Evolutionary conservation across 2,888 invertebrate species (phyloP).

Genomic region (Chrysotoxum bicinctum): DNA sequence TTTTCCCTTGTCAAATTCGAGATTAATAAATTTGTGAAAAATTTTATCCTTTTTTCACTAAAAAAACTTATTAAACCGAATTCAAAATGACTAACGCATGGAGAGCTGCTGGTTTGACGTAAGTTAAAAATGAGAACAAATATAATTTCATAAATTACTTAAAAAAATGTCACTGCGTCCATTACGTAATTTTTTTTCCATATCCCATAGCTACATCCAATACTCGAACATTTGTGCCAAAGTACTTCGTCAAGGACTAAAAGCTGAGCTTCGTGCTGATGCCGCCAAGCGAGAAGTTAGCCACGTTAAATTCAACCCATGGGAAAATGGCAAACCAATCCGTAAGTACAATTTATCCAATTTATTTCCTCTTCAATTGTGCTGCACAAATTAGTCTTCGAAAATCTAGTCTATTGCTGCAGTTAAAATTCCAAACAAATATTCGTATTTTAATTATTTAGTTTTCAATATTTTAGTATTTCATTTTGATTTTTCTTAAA

Average conservation of each 20-base stretch:
- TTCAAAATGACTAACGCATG: slow-evolving; percentile 87
- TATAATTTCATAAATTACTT: neutral
- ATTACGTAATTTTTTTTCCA: slow-evolving; percentile 59
- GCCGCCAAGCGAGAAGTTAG: slow-evolving; percentile 89
- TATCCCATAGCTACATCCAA: slow-evolving; percentile 91
- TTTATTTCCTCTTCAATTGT: neutral
- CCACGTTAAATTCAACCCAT: slow-evolving; percentile 91
- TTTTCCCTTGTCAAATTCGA: slow-evolving; percentile 11
- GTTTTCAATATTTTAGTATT: slow-evolving; percentile 10
- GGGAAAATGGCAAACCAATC: slow-evolving; percentile 93
- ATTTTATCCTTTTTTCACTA: slow-evolving; percentile 7
- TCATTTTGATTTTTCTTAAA: slow-evolving; percentile 42
- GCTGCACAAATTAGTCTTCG: neutral
- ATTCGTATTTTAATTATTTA: no score
- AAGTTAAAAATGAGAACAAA: slow-evolving; percentile 80
- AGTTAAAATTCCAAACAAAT: neutral
- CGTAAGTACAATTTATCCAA: slow-evolving; percentile 84
- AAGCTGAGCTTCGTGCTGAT: slow-evolving; percentile 88
- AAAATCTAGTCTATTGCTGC: neutral
- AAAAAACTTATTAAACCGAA: slow-evolving; percentile 29
- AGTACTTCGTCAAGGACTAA: slow-evolving; percentile 90
- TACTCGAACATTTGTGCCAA: slow-evolving; percentile 97
- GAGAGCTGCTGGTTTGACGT: slow-evolving; percentile 93
- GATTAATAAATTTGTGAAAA: slow-evolving; percentile 19
- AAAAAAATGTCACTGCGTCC: neutral